Conservation (phyloP, 2,113 vertebrate genomes). For the Hemibagrus wyckioides region DNA sequence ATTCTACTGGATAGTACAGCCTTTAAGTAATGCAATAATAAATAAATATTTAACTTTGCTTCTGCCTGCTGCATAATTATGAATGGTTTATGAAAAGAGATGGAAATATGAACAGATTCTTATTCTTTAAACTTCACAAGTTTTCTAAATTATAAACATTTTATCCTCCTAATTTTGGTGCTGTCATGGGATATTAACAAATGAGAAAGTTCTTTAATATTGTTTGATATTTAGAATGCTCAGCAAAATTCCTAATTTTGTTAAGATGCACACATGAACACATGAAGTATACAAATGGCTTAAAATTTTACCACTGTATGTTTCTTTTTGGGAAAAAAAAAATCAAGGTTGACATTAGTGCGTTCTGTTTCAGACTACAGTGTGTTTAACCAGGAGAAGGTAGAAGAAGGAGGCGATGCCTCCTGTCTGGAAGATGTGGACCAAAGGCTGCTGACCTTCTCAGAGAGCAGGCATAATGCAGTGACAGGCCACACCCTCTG, state of each 20-base stretch:
- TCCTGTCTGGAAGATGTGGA: constrained; percentile 82
- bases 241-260: not conserved
- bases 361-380: constrained; percentile 83
- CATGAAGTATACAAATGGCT: not conserved
- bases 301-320: not conserved
- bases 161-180: no score
- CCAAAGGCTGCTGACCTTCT: constrained; percentile 85
- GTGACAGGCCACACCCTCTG: constrained; percentile 79
- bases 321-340: not conserved
- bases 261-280: not conserved
- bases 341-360: not conserved
- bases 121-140: no score
- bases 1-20: no score
- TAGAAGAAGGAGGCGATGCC: constrained; percentile 77
- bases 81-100: no score
- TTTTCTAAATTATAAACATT: no score
- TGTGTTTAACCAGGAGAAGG: constrained; percentile 83
- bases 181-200: no score
- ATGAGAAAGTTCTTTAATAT: no score
- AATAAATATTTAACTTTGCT: no score
- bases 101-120: no score
- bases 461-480: constrained; percentile 70
- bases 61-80: no score
- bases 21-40: no score
- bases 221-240: no score